A percentile compares a stretch with the other conserved stretches of the same genome.
phyloP scores from a whole-genome alignment of 1,140 invertebrate species.

The Cotesia chilonis region DNA sequence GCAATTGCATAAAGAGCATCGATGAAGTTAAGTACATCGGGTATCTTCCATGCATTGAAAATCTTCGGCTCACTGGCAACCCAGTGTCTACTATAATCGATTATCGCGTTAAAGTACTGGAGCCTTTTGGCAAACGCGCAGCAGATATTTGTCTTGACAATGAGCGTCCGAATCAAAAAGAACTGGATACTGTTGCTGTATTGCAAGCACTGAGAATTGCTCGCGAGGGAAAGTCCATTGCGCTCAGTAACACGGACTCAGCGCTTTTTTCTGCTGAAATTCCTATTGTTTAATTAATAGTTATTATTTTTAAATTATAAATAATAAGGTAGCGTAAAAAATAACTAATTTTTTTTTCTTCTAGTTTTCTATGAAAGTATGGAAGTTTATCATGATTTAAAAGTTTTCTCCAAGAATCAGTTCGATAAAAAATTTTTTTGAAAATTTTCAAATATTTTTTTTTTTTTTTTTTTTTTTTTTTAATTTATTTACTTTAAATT shows the following conservation, averaged over 20 bases:
- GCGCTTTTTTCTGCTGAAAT: conserved; percentile 61
- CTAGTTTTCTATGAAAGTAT: too few relatives aligned
- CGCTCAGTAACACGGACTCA: conserved; percentile 56
- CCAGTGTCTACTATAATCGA: conserved; percentile 86
- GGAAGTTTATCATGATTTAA: too few relatives aligned
- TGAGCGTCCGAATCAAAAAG: conserved; percentile 84
- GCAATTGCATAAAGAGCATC: conserved; percentile 83
- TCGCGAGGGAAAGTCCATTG: conserved; percentile 68
- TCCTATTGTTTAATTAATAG: conserved; percentile 47
- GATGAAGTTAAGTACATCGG: conserved; percentile 83
- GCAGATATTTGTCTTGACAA: conserved; percentile 85
- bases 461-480: too few relatives aligned
- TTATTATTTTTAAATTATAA: background rate
- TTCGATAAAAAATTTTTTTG: too few relatives aligned
- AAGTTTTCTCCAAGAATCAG: too few relatives aligned
- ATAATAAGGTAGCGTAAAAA: too few relatives aligned
- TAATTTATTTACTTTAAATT: too few relatives aligned
- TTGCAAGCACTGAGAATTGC: conserved; percentile 83
- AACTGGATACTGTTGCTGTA: conserved; percentile 90
- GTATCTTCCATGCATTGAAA: conserved; percentile 85
- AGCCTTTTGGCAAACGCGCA: conserved; percentile 81
- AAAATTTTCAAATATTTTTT: too few relatives aligned
- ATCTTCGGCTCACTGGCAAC: conserved; percentile 87
- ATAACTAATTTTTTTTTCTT: too few relatives aligned
- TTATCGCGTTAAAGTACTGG: conserved; percentile 89